These are phyloP conservation scores for Escarpia spicata DNA, from an alignment of 2,888 invertebrate genomes.

Conservation along the genomic window DNA sequence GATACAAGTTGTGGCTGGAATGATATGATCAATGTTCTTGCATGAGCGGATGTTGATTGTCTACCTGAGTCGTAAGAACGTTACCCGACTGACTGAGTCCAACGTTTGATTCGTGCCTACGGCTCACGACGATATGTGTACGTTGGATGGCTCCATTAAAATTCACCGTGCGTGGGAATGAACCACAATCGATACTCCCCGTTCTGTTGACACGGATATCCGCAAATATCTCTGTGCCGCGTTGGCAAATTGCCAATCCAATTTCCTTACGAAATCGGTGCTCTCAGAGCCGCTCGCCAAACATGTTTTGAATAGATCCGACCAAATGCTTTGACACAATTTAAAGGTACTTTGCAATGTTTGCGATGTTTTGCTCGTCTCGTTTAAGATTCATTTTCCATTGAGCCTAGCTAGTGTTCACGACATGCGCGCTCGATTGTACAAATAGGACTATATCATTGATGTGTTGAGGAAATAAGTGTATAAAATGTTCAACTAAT, in stretches of 20 bases:
- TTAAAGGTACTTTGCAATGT: not conserved
- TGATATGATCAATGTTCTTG: not conserved
- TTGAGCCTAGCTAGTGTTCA: no score
- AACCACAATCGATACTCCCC: not conserved
- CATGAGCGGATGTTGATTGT: not conserved
- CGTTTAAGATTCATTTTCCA: not conserved
- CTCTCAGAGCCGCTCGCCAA: not conserved
- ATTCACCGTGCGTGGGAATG: not conserved
- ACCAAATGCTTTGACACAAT: not conserved
- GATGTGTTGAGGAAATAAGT: no score
- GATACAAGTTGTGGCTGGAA: not conserved
- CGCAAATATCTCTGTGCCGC: not conserved
- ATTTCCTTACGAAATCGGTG: not conserved
- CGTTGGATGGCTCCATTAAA: not conserved
- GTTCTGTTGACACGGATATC: not conserved
- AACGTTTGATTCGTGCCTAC: not conserved
- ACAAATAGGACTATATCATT: no score
- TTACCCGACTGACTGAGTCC: not conserved
- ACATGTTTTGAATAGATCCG: not conserved
- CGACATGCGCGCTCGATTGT: no score
- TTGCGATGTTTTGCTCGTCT: not conserved
- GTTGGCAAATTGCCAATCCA: not conserved
- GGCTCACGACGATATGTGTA: not conserved
- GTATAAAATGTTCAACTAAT: no score
- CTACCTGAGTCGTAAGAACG: not conserved